Base-by-base conservation (phyloP, 92 coral and sea anemone genomes). In the Actinostola sp. region DNA sequence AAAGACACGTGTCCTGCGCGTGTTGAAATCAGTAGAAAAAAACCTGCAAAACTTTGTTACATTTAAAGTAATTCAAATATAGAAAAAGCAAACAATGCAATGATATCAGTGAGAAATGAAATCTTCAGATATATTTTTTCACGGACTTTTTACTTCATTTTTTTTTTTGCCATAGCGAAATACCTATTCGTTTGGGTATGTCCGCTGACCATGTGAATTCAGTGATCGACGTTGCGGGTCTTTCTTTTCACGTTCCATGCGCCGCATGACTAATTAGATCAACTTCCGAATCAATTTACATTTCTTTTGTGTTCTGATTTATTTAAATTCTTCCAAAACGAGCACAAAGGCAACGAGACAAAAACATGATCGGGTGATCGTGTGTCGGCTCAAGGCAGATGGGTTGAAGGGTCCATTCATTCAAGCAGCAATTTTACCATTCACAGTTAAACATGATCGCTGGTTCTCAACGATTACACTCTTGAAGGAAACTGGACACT, bases 281-380 rank as follows among this genome's bases (percentile, higher is more conserved):
- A 23, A 68, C 42, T 34, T 25, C 38, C 38, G n/a, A 8, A 29
- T 48, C 41, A 0, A 59, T 73, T 73, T 73, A 50, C 79, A 73
- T 73, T 73, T 73, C 63, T 53, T 59, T 73, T 73, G 79, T 73
- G 17, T 8, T 51, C 15, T 62, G 57, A 59, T 73, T 59, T 36
- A 42, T 73, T 33, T 73, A 44, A 72, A 73, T 73, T 73, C 79
- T 60, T 32, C 30, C 58, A 46, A 60, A 73, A 44, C 60, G 65
- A 45, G 10, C 49, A 59, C 69, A 73, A 61, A 61, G 69, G 41
- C 9, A 8, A 16, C 25, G 14, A 51, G 30, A 61, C 62, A 53
- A 70, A 49, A 52, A 30, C 65, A 16, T 38, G 54, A n/a, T 41
- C 34, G 51, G 30, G 11, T 42, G 44, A 52, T 50, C 31, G 30